Evolutionary conservation across 2,797 vertebrate species (phyloP), one percentile per base, ranked within the genome.

Genomic region (Toxotes lorentzi): DNA sequence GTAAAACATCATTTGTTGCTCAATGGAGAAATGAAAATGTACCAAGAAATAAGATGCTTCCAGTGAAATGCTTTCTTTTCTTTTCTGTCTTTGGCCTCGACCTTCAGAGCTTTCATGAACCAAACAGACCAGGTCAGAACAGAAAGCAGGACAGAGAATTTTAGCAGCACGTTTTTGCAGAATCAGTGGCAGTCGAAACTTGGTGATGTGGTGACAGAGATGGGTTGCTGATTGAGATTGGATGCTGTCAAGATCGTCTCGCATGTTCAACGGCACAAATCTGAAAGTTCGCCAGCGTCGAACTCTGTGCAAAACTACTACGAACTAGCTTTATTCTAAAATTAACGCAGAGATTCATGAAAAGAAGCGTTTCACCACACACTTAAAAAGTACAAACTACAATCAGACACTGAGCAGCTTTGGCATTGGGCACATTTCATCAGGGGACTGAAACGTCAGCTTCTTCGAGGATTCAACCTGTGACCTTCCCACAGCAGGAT

Each of bases 401-500:
- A 32, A 50, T 0, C 17, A 11, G 57, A 21, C 50, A 7, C 43
- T 1, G 60, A 73, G 54, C 41, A 56, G 75, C 43, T 57, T 4
- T 3, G 3, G 2, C 9, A 43, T 56, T 41, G 24, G 48, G 19
- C 50, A 53, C 47, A 43, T 62, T 57, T 65, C 38, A 70, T 32
- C 8, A 4, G 45, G 51, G 51, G 41, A 67, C 3, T 0, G 7
- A 70, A 59, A 32, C 0, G 1, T 9, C 4, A 0, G 23, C 58
- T 38, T 64, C 65, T 71, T 70, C 34, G 45, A 75, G 35, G 66
- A 60, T 57, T 68, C 19, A 56, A 66, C 63, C 65, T 45, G 50
- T 6, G 58, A 84, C 76, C 62, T 66, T 59, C 56, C 64, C 57
- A 57, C 69, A 14, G 23, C 76, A 48, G 34, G 63, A 73, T 19